Conservation (phyloP, 2,113 vertebrate species). For the Amphiprion ocellaris region DNA sequence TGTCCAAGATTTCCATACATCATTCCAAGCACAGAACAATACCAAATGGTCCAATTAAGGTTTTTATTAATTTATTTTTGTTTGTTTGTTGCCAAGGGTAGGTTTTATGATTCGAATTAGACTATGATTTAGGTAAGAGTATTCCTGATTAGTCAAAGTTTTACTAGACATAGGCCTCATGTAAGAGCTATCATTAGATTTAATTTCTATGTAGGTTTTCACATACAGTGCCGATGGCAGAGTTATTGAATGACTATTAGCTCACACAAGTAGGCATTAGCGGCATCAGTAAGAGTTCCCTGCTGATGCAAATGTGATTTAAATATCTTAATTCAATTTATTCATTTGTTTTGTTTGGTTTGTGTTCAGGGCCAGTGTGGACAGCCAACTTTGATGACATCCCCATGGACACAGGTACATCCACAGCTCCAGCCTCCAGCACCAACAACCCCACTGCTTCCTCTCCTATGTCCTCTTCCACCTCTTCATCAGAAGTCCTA, state of each 20-base stretch:
- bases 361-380: constrained; percentile 89
- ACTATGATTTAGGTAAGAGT: too few relatives aligned
- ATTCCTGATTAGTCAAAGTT: background rate
- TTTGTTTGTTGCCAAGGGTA: too few relatives aligned
- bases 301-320: background rate
- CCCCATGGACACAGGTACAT: constrained; percentile 94
- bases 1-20: background rate
- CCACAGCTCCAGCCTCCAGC: constrained; percentile 83
- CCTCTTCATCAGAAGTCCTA: constrained; percentile 44
- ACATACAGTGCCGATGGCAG: too few relatives aligned
- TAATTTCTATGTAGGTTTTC: background rate
- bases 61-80: too few relatives aligned
- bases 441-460: constrained; percentile 70
- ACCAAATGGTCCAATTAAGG: too few relatives aligned
- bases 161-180: background rate
- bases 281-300: too few relatives aligned
- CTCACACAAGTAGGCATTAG: too few relatives aligned
- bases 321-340: background rate
- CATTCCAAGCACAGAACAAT: background rate
- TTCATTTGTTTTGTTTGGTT: background rate
- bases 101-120: too few relatives aligned
- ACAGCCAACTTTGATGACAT: constrained; percentile 96
- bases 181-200: background rate
- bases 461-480: constrained; percentile 31
- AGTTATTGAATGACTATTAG: too few relatives aligned